These are phyloP conservation scores for Cosmorhoe ocellata DNA, from an alignment of 2,888 invertebrate genomes.

Conservation along the genomic window DNA sequence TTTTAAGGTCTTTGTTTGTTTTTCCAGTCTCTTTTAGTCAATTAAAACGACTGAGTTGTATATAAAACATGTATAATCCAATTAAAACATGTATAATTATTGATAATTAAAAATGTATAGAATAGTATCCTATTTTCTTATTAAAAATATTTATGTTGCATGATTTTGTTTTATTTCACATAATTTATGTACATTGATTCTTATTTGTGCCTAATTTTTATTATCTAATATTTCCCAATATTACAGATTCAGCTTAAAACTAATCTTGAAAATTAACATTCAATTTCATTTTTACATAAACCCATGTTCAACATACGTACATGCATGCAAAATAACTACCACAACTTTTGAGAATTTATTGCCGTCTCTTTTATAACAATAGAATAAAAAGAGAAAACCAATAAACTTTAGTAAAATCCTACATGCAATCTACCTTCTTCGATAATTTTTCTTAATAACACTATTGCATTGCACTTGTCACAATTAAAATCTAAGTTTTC, in stretches of 20 bases:
- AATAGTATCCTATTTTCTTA: slow-evolving; percentile 32
- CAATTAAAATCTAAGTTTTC: background rate
- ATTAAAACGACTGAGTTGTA: slow-evolving; percentile 34
- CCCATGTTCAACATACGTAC: too few relatives aligned
- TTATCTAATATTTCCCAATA: background rate
- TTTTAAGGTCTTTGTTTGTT: slow-evolving; percentile 2
- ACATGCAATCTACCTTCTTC: too few relatives aligned
- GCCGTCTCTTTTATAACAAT: too few relatives aligned
- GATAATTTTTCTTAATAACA: background rate
- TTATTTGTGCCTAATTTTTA: slow-evolving; percentile 4
- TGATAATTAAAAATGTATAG: slow-evolving; percentile 21
- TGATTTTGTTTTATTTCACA: slow-evolving; percentile 22
- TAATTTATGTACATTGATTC: background rate
- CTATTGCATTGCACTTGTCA: slow-evolving; percentile 2
- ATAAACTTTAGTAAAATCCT: too few relatives aligned
- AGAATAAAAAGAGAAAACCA: too few relatives aligned
- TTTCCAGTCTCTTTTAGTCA: slow-evolving; percentile 13
- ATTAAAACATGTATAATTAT: slow-evolving; percentile 18
- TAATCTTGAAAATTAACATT: background rate
- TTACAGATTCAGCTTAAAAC: background rate
- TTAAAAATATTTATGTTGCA: slow-evolving; percentile 30
- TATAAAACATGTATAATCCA: slow-evolving; percentile 29
- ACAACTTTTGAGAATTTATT: too few relatives aligned
- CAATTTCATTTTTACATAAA: background rate
- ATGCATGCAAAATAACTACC: too few relatives aligned